Conservation (phyloP, 2,113 vertebrate species). For the Corythornis cristatus region DNA sequence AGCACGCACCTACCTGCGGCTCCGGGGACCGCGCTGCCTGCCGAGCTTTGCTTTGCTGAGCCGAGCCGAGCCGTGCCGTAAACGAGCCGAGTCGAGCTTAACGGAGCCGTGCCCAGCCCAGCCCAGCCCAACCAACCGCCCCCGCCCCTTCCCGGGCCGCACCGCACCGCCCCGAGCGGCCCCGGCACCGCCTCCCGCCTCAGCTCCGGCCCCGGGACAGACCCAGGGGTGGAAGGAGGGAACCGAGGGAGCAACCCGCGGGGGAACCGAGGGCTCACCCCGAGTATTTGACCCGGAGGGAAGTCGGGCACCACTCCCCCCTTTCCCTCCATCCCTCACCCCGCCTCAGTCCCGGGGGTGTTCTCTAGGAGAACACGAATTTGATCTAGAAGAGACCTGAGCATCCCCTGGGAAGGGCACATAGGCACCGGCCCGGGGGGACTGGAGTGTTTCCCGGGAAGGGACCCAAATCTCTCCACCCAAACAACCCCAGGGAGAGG, state of each 20-base stretch:
- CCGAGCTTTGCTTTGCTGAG: background rate
- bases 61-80: background rate
- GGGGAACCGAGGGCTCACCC: no score
- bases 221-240: accelerated
- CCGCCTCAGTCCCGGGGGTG: background rate
- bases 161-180: conserved; percentile 49
- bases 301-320: background rate
- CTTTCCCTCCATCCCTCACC: no score
- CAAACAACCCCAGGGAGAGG: background rate
- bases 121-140: background rate
- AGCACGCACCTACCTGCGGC: conserved; percentile 24
- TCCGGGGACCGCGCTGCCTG: background rate
- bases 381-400: background rate
- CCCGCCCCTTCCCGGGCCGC: conserved; percentile 38
- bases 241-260: no score
- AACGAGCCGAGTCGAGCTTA: background rate
- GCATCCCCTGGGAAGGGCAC: background rate
- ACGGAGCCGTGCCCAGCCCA: background rate
- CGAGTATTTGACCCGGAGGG: accelerated
- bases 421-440: background rate
- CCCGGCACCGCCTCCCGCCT: conserved; percentile 49
- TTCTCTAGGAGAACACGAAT: background rate
- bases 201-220: background rate
- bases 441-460: background rate
- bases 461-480: background rate